A percentile compares a stretch with the other conserved stretches of the same genome.
These are phyloP conservation scores for Hyppa rectilinea DNA, from an alignment of 2,888 invertebrate species.

Conservation along the genomic window DNA sequence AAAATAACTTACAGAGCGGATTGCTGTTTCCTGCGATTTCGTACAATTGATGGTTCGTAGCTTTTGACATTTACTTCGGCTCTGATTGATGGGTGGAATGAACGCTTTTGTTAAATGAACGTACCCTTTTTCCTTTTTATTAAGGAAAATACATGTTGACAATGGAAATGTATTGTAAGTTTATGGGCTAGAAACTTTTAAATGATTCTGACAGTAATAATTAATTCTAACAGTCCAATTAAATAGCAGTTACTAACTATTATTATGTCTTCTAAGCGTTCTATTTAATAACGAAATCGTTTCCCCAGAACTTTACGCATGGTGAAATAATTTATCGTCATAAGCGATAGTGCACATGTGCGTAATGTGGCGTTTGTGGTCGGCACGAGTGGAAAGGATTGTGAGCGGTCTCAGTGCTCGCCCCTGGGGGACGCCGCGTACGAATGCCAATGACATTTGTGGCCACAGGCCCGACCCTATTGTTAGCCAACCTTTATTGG, in stretches of 20 bases:
- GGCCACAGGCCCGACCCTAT: constrained; percentile 23
- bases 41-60: constrained; percentile 16
- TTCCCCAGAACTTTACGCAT: neutral
- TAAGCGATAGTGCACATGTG: constrained; percentile 58
- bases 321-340: constrained; percentile 41
- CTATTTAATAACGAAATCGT: neutral
- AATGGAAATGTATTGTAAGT: neutral
- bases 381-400: constrained; percentile 48
- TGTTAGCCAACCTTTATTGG: constrained; percentile 43
- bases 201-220: neutral
- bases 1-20: constrained; percentile 52
- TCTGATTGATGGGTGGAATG: constrained; percentile 30
- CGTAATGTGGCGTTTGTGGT: constrained; percentile 23
- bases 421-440: constrained; percentile 38
- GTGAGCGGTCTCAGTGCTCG: constrained; percentile 13
- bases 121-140: constrained; percentile 4
- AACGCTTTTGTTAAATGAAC: constrained; percentile 26
- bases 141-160: constrained; percentile 6
- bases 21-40: constrained; percentile 34
- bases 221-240: neutral
- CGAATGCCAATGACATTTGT: constrained; percentile 42
- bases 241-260: neutral
- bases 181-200: neutral
- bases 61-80: constrained; percentile 21
- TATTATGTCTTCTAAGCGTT: neutral